These are phyloP conservation scores for Drosophila ambigua DNA, from an alignment of 1,140 invertebrate species.

Conservation along the genomic window DNA sequence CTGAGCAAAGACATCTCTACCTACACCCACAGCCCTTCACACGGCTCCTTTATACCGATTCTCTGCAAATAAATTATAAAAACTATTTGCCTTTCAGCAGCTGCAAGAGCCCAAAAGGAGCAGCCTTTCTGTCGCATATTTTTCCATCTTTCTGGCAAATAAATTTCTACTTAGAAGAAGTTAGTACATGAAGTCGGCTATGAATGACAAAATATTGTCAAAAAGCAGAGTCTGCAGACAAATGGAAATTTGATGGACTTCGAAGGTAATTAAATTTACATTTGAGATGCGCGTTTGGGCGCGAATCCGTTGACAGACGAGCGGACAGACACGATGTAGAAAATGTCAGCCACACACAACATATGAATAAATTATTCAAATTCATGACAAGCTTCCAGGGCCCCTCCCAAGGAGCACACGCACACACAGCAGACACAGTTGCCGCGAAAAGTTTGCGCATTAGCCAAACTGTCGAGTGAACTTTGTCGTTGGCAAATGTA, in stretches of 20 bases:
- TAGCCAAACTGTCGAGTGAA: constrained; percentile 72
- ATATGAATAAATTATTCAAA: constrained; percentile 82
- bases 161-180: constrained; percentile 36
- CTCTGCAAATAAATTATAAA: constrained; percentile 56
- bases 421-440: constrained; percentile 37
- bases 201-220: constrained; percentile 27
- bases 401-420: too few relatives aligned
- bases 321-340: constrained; percentile 31
- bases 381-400: constrained; percentile 63
- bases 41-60: constrained; percentile 27
- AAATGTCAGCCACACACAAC: constrained; percentile 68
- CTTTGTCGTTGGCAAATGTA: constrained; percentile 76
- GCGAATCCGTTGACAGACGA: constrained; percentile 52
- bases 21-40: not conserved
- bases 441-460: constrained; percentile 72
- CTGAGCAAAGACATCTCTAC: too few relatives aligned
- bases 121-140: not conserved
- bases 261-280: constrained; percentile 74
- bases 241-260: constrained; percentile 71
- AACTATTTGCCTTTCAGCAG: constrained; percentile 44
- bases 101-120: constrained; percentile 25
- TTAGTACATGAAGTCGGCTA: not conserved
- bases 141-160: constrained; percentile 33
- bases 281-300: constrained; percentile 59
- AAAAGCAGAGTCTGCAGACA: constrained; percentile 41